Evolutionary conservation across 2,797 vertebrate genomes (phyloP).

Genomic region (Helostoma temminkii): DNA sequence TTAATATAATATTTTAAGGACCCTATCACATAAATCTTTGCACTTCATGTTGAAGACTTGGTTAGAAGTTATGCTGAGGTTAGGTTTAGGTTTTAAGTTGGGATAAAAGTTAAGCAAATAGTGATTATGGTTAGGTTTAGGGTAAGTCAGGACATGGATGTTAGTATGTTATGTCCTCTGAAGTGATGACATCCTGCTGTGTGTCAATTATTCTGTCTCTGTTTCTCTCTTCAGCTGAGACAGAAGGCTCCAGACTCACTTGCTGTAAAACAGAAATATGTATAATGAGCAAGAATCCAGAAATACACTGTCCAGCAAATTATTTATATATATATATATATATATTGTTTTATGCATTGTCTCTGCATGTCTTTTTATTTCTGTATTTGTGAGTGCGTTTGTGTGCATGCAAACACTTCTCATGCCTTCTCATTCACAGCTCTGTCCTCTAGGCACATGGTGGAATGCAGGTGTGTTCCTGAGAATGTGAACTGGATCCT

Average conservation of each 20-base stretch:
- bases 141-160: neutral
- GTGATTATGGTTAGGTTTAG: neutral
- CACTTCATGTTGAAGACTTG: neutral
- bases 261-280: slow-evolving; percentile 48
- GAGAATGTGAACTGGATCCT: slow-evolving; percentile 35
- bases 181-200: too few species aligned
- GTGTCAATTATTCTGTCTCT: neutral
- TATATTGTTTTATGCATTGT: too few species aligned
- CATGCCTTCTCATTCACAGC: slow-evolving; percentile 64
- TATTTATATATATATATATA: too few species aligned
- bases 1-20: too few species aligned
- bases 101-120: neutral
- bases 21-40: neutral
- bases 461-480: slow-evolving; percentile 68
- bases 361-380: neutral
- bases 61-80: too few species aligned
- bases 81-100: neutral
- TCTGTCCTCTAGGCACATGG: slow-evolving; percentile 36
- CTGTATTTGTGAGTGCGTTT: neutral
- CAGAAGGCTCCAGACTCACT: slow-evolving; percentile 9
- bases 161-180: neutral
- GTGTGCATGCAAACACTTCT: slow-evolving; percentile 29
- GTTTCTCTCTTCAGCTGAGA: neutral
- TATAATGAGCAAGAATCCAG: slow-evolving; percentile 39
- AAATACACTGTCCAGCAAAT: slow-evolving; percentile 19